A percentile compares a stretch with the other conserved stretches of the same genome.
phyloP scores from a whole-genome alignment of 2,113 vertebrate species.

The Pteronura brasiliensis region DNA sequence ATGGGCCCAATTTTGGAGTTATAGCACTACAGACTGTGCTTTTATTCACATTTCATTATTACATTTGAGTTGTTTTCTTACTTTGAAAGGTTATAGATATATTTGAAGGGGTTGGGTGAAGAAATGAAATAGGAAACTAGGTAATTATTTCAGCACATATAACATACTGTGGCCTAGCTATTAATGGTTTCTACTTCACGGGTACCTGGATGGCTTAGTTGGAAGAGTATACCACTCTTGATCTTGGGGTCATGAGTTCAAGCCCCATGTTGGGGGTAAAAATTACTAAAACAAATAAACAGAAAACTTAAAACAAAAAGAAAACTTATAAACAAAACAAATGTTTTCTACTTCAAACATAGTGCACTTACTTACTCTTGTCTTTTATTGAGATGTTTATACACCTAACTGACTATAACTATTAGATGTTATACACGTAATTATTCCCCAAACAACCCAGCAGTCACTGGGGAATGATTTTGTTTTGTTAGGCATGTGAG shows the following conservation, averaged over 20 bases:
- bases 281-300: not conserved
- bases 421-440: no score
- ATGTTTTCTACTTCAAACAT: not conserved
- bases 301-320: not conserved
- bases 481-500: not conserved
- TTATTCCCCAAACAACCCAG: not conserved
- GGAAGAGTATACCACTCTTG: not conserved
- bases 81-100: constrained; percentile 46
- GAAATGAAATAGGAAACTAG: constrained; percentile 34
- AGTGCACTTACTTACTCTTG: not conserved
- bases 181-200: constrained; percentile 7
- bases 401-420: not conserved
- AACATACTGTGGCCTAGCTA: not conserved
- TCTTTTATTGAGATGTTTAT: constrained; percentile 33
- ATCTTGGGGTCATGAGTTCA: not conserved
- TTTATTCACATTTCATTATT: not conserved
- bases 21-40: not conserved
- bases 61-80: not conserved
- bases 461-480: not conserved
- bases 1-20: not conserved
- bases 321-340: not conserved
- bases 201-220: not conserved
- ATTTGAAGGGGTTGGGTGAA: constrained; percentile 7
- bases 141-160: constrained; percentile 3
- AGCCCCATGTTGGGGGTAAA: not conserved